Percentiles rank a stretch among this genome's conserved stretches.
Conservation (phyloP, 2,888 invertebrate species). For the Acronicta aceris region DNA sequence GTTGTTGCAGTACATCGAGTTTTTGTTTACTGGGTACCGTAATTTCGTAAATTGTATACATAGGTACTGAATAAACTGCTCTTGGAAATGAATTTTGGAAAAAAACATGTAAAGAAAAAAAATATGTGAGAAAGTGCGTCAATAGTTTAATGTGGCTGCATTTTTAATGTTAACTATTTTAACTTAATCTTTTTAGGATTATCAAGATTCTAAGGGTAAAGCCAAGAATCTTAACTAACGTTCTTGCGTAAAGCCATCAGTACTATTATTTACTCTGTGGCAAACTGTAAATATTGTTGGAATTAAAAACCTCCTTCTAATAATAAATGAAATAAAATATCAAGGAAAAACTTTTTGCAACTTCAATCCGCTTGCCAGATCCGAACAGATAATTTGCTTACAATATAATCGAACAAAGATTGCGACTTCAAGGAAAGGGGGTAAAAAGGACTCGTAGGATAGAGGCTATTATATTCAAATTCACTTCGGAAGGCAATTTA, state of each 20-base stretch:
- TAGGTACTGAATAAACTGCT: background rate
- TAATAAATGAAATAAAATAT: slow-evolving; percentile 70
- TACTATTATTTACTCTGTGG: no score
- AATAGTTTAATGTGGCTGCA: no score
- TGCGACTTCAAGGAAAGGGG: slow-evolving; percentile 82
- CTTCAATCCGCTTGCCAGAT: slow-evolving; percentile 81
- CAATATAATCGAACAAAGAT: slow-evolving; percentile 88
- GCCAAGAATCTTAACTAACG: no score
- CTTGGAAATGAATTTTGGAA: background rate
- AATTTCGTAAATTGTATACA: slow-evolving; percentile 3
- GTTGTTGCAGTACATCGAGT: slow-evolving; percentile 19
- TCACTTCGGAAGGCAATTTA: slow-evolving; percentile 87
- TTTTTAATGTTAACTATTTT: no score
- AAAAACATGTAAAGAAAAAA: background rate
- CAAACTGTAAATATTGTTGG: slow-evolving; percentile 6
- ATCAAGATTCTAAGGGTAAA: no score
- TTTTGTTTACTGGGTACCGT: slow-evolving; percentile 10
- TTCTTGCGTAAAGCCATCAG: no score
- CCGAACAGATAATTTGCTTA: slow-evolving; percentile 88
- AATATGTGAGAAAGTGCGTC: no score
- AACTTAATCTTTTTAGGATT: no score
- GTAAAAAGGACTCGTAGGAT: slow-evolving; percentile 83
- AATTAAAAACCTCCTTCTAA: slow-evolving; percentile 25
- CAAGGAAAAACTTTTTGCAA: slow-evolving; percentile 57
- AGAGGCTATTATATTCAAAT: slow-evolving; percentile 88